phyloP scores from a whole-genome alignment of 2,888 invertebrate species.

The Chrysomela aeneicollis region DNA sequence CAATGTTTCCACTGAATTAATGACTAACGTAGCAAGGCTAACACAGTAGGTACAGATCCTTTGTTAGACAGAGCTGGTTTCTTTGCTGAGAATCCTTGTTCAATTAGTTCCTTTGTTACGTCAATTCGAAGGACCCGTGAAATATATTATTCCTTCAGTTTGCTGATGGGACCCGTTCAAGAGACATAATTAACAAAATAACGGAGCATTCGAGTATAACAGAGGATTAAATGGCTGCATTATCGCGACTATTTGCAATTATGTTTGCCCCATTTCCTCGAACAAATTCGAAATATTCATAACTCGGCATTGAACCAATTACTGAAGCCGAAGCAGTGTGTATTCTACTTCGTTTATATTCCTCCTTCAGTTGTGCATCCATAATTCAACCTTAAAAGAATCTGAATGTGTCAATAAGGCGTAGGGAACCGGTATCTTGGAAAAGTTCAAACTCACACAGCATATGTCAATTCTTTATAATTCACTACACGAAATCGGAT shows the following conservation, averaged over 20 bases:
- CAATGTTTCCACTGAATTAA: slow-evolving; percentile 51
- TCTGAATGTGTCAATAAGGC: no score
- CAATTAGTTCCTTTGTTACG: slow-evolving; percentile 55
- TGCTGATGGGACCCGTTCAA: slow-evolving; percentile 30
- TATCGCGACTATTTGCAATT: not conserved
- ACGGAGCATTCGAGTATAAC: slow-evolving; percentile 17
- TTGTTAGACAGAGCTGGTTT: slow-evolving; percentile 50
- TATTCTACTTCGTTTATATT: no score
- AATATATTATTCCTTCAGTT: slow-evolving; percentile 32
- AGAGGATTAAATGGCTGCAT: slow-evolving; percentile 17
- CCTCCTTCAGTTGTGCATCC: no score
- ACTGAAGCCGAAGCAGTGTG: no score
- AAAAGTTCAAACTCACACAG: no score
- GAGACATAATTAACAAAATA: slow-evolving; percentile 26
- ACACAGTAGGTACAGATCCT: slow-evolving; percentile 38
- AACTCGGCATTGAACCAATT: not conserved
- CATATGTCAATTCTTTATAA: no score
- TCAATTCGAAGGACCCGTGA: slow-evolving; percentile 43
- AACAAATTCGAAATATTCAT: not conserved
- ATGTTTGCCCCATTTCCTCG: not conserved
- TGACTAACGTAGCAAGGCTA: slow-evolving; percentile 42
- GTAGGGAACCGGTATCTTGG: no score
- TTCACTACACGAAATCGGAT: no score
- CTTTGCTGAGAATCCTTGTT: slow-evolving; percentile 54
- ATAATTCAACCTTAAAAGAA: no score